Base-by-base conservation (phyloP, 64 coral and sea anemone genomes). In the Pachyseris speciosa region DNA sequence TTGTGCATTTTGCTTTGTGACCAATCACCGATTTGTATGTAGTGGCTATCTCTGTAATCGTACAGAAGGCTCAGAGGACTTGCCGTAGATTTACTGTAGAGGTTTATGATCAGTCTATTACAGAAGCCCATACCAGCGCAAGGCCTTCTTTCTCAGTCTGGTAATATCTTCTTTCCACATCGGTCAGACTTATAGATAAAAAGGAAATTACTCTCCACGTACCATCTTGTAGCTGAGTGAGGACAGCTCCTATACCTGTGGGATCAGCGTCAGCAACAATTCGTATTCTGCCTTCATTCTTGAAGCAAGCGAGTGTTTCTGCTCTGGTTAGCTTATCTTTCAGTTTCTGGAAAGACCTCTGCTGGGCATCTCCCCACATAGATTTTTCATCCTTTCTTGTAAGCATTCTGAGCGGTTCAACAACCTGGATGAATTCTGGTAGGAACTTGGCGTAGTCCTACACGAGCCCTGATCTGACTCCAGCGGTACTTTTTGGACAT, bases 111-210 rank as follows among this genome's bases (percentile, higher is more conserved):
- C 84, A 52, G 67, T 72, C 84, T 87, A 44, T 69, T 36, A 55
- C 48, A 19, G 67, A 87, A 3, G 84, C 55, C 84, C 84, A 87
- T 30, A 87, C 84, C 7, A 87, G 10, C 12, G 84, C 67, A 10
- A 87, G 61, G 9, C 40, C 65, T 38, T 87, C 84, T 69, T 87
- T 87, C 31, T 87, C 67, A 68, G 59, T 89, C 45, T 89, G 87
- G 22, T 72, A 22, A 79, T 89, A 89, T 15, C 72, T 15, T 25
- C 87, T 87, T 28, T 73, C 67, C n/a, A 87, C 84, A 37, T 87
- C 64, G 0, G 84, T 72, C 29, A 87, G 84, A 45, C 73, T 87
- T 40, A 66, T 87, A 1, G 67, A 87, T 13, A 67, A 41, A 87
- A 73, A 87, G 17, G 67, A 87, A 6, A 72, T 38, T 72, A 32